Evolutionary conservation across 2,888 invertebrate genomes (phyloP).

Genomic region (Ceramica pisi): DNA sequence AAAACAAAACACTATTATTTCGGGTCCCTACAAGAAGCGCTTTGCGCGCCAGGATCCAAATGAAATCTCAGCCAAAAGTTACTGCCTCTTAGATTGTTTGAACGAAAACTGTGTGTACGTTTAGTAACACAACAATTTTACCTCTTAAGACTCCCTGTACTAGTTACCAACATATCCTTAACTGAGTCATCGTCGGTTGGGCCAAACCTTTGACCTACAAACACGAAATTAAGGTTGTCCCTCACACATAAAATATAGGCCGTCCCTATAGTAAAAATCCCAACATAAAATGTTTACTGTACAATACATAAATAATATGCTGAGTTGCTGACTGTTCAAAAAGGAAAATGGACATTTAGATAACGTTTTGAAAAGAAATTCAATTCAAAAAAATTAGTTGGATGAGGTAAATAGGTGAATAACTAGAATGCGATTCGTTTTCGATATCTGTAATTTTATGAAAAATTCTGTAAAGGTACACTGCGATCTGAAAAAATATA

Average conservation of each 20-base stretch:
- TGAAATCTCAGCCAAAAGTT: neutral
- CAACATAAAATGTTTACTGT: conserved; percentile 26
- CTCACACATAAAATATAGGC: conserved; percentile 43
- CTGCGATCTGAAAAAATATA: too few relatives aligned
- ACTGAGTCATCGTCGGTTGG: conserved; percentile 50
- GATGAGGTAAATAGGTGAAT: neutral
- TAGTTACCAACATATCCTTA: conserved; percentile 29
- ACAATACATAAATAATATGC: conserved; percentile 31
- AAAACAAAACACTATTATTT: neutral
- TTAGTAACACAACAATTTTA: neutral
- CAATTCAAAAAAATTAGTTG: neutral
- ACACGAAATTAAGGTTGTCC: conserved; percentile 51
- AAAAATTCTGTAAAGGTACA: too few relatives aligned
- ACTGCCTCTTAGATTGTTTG: neutral
- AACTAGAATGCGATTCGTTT: neutral
- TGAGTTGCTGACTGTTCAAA: conserved; percentile 4
- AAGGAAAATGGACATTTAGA: neutral
- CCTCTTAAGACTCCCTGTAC: neutral
- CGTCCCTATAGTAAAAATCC: conserved; percentile 43
- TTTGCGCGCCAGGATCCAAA: neutral
- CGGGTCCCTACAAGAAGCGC: neutral
- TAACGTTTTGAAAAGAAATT: neutral
- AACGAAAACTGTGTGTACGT: conserved; percentile 16
- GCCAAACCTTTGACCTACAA: conserved; percentile 66
- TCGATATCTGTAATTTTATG: too few relatives aligned